A percentile compares a stretch with the other conserved stretches of the same genome.
Evolutionary conservation across 2,113 vertebrate genomes (phyloP).

Genomic region (Halichoerus grypus): DNA sequence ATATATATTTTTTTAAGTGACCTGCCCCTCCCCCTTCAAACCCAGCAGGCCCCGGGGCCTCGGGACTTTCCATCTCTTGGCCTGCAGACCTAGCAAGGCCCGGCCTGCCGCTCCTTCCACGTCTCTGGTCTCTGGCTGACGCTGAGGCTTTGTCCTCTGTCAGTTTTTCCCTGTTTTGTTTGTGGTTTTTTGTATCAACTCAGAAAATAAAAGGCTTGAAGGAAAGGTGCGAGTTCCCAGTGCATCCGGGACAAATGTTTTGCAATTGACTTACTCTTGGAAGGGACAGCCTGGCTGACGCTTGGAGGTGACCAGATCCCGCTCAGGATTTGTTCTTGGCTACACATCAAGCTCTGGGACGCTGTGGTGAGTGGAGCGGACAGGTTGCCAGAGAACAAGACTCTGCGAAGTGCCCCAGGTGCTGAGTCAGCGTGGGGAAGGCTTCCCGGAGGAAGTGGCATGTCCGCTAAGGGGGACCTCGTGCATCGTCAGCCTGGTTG

Average conservation of each 20-base stretch:
- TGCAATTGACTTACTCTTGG: not conserved
- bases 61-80: not conserved
- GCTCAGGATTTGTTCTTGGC: not conserved
- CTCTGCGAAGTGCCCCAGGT: not conserved
- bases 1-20: constrained; percentile 76
- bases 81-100: not conserved
- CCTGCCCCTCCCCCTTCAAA: constrained; percentile 55
- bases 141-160: not conserved
- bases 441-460: not conserved
- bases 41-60: constrained; percentile 65
- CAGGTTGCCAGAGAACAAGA: not conserved
- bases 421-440: not conserved
- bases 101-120: not conserved
- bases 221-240: not conserved
- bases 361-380: not conserved
- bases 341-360: accelerated
- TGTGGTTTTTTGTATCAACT: constrained; percentile 55
- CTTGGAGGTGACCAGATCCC: too few relatives aligned
- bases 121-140: not conserved
- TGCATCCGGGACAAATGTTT: not conserved
- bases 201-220: constrained; percentile 73
- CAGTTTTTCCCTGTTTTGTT: not conserved
- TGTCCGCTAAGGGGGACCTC: not conserved
- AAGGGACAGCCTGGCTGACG: not conserved
- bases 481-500: not conserved